These are phyloP conservation scores for Archilochus colubris DNA, from an alignment of 2,113 vertebrate genomes.

Conservation along the genomic window DNA sequence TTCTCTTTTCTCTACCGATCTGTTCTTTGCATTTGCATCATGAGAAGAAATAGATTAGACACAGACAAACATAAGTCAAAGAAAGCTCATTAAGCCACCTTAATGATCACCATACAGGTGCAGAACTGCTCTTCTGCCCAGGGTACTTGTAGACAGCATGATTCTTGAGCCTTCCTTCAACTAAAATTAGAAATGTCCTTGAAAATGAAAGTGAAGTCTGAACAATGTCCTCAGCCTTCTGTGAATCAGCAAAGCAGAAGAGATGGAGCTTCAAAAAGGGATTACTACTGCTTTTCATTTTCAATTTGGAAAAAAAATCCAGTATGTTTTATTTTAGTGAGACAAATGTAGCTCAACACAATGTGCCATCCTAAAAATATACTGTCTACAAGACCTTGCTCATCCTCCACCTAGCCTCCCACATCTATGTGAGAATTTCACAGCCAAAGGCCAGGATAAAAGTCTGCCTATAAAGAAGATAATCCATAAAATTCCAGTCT, in stretches of 20 bases:
- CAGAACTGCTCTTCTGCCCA: conserved; percentile 3
- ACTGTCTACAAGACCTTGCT: background rate
- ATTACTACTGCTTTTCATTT: background rate
- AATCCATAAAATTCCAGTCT: background rate
- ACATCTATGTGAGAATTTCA: background rate
- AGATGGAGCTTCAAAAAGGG: background rate
- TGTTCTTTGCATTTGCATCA: background rate
- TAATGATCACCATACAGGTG: background rate
- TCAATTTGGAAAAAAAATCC: background rate
- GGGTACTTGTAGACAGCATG: fast-evolving
- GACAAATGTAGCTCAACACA: background rate
- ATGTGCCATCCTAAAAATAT: background rate
- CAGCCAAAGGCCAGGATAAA: background rate
- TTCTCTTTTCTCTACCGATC: background rate
- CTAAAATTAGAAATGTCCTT: conserved; percentile 22
- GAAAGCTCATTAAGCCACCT: background rate
- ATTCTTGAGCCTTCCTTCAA: background rate
- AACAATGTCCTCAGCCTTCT: background rate
- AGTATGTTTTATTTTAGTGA: background rate
- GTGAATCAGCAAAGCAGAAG: conserved; percentile 3
- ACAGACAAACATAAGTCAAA: background rate
- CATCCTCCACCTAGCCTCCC: background rate
- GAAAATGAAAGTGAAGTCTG: conserved; percentile 8
- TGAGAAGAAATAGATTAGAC: background rate
- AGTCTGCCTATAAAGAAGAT: background rate